Evolutionary conservation across 2,888 invertebrate species (phyloP), one percentile per base, ranked within the genome.

Genomic region (Caenorhabditis becei): DNA sequence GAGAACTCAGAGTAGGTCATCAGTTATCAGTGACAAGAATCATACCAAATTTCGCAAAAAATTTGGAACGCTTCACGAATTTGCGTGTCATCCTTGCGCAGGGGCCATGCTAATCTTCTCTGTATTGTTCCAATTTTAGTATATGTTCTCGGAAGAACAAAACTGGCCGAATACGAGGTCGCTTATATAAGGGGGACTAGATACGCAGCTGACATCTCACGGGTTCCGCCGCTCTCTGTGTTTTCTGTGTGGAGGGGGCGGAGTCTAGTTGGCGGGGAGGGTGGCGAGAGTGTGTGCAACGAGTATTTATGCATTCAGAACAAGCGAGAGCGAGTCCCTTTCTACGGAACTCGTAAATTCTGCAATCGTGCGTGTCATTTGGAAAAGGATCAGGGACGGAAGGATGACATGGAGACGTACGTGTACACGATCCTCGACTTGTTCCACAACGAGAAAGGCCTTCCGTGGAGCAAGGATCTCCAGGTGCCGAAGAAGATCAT

Each of bases 61-160:
- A 91, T 94, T 94, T 94, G 94, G 94, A 94, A 95, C 94, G 94
- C 95, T 95, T 95, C 94, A 95, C 95, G 95, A 95, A 62, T 86
- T 78, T 74, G 61, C 78, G 56, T 71, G 66, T 69, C 65, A 70
- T 95, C 94, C 95, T 95, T 95, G 95, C 94, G 94, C 94, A 95
- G 95, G 94, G 95, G 94, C 94, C 94, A 95, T 95, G 95, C 95
- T 95, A 95, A 95, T 95, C 95, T 95, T 95, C 95, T 95, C 95
- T 95, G 95, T 95, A 95, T 95, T 94, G 94, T 95, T 95, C 94
- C 94, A 95, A 95, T 95, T 95, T 95, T 95, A 80, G 80, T 80
- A 80, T 80, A 80, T 80, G 80, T 80, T 80, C 80, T 80, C 79
- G 79, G 79, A 80, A 80, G 79, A 62, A 71, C 59, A 28, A 44